Evolutionary conservation across 2,113 vertebrate genomes (phyloP).

Genomic region (Pelobates fuscus): DNA sequence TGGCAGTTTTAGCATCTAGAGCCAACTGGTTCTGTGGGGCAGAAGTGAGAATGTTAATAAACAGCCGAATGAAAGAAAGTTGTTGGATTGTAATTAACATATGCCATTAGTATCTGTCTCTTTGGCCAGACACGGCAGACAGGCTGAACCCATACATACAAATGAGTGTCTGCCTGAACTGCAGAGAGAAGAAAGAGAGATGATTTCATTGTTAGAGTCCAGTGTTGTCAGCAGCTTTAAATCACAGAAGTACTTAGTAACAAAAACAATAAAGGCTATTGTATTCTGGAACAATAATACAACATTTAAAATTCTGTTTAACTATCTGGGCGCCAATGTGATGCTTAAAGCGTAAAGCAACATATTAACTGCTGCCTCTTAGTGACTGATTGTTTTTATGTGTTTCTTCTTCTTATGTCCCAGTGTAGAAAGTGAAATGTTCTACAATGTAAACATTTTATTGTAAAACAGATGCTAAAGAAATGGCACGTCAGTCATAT

Average conservation of each 20-base stretch:
- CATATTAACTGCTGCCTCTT: no score
- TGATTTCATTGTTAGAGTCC: constrained; percentile 79
- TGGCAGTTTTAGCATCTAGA: constrained; percentile 31
- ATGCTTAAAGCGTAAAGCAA: no score
- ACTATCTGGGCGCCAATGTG: neutral
- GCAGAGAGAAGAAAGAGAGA: constrained; percentile 67
- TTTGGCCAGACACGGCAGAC: constrained; percentile 72
- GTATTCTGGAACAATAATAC: constrained; percentile 68
- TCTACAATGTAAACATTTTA: no score
- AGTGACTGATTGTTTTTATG: no score
- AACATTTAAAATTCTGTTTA: constrained; percentile 58
- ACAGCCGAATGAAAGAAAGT: constrained; percentile 68
- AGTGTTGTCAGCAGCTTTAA: constrained; percentile 88
- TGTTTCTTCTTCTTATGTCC: no score
- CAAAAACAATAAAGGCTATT: constrained; percentile 74
- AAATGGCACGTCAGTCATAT: no score
- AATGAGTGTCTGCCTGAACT: constrained; percentile 76
- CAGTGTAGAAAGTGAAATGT: no score
- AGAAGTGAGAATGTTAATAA: constrained; percentile 67
- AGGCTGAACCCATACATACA: constrained; percentile 76
- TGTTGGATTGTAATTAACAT: constrained; percentile 70
- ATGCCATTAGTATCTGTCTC: constrained; percentile 71
- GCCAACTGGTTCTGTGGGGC: constrained; percentile 61
- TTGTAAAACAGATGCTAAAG: no score
- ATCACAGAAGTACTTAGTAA: constrained; percentile 78